These are phyloP conservation scores for Sus scrofa DNA, from an alignment of 2,113 vertebrate species.

Conservation along the genomic window DNA sequence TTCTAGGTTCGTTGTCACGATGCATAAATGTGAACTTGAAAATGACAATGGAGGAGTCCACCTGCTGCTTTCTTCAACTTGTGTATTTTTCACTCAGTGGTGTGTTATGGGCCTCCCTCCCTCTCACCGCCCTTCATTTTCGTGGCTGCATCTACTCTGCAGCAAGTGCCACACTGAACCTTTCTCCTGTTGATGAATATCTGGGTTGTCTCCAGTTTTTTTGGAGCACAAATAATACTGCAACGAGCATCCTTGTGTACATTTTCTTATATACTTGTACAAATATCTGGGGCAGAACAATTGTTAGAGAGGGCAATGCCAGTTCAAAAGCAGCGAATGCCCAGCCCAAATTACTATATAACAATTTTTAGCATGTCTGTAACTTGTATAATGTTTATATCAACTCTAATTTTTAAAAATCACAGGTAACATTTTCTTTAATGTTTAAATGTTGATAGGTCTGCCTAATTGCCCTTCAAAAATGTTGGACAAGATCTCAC, in stretches of 20 bases:
- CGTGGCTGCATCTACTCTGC: background rate
- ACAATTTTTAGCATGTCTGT: background rate
- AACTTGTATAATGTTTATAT: background rate
- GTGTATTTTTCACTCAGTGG: background rate
- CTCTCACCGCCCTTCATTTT: background rate
- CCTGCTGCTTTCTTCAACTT: background rate
- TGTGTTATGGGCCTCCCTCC: background rate
- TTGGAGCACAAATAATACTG: background rate
- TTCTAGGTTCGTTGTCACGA: background rate
- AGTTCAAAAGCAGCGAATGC: background rate
- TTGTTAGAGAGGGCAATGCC: background rate
- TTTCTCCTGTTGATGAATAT: background rate
- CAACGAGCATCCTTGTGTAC: background rate
- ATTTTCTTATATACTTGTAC: background rate
- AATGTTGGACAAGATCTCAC: background rate
- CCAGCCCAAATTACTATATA: background rate
- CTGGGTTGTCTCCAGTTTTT: background rate
- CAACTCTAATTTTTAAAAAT: background rate
- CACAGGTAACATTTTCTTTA: background rate
- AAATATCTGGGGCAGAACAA: background rate
- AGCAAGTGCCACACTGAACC: background rate
- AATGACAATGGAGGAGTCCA: background rate
- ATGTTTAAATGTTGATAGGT: background rate
- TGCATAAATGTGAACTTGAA: background rate
- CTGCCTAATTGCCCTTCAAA: background rate